phyloP scores from a whole-genome alignment of 2,888 invertebrate genomes.

The Drosophila villosipedis region DNA sequence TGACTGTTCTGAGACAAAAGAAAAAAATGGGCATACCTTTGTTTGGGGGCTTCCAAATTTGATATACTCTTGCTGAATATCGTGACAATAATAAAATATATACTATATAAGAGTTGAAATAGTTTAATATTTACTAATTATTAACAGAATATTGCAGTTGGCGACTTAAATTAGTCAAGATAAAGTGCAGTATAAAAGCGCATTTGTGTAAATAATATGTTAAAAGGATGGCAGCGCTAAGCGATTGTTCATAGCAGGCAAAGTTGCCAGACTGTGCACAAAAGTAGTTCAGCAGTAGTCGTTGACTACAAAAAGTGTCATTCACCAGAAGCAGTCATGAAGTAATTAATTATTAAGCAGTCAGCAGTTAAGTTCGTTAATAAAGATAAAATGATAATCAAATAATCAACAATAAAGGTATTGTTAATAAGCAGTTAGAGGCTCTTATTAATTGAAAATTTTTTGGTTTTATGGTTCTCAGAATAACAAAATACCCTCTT shows the following conservation, averaged over 20 bases:
- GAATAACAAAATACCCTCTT: not conserved
- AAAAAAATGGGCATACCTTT: not conserved
- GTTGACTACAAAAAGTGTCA: not conserved
- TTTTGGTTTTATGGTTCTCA: not conserved
- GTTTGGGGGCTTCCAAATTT: not conserved
- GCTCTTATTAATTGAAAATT: not conserved
- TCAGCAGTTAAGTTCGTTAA: not conserved
- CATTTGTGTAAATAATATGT: not conserved
- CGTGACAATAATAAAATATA: not conserved
- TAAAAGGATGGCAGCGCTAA: not conserved
- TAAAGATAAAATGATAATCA: not conserved
- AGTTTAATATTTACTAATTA: not conserved
- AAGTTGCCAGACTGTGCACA: not conserved
- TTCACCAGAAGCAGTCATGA: not conserved
- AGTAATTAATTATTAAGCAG: not conserved
- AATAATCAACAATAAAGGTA: not conserved
- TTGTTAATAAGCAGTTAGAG: not conserved
- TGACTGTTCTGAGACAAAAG: not conserved
- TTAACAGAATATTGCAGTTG: not conserved
- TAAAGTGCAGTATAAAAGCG: not conserved
- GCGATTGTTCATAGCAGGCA: not conserved
- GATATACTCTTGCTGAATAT: slow-evolving; percentile 1
- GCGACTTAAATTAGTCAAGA: not conserved
- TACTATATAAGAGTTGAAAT: not conserved
- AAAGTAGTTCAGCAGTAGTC: not conserved